Percentiles rank a stretch among this genome's conserved stretches.
Conservation (phyloP, 2,888 invertebrate species). For the Axea sp. region DNA sequence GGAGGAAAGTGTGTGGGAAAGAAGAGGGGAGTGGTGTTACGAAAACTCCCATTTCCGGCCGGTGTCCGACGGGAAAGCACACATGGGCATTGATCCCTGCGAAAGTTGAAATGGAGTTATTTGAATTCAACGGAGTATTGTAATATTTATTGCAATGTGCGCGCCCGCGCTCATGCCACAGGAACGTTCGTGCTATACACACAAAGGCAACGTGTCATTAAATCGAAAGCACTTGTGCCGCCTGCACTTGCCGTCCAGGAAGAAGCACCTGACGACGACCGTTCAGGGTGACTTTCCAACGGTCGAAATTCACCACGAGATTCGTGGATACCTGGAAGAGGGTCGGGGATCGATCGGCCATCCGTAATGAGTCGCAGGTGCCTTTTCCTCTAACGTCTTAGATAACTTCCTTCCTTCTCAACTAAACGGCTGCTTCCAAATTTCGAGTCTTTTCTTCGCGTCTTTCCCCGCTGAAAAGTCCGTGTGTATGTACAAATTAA, state of each 20-base stretch:
- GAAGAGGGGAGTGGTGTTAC: too few species aligned
- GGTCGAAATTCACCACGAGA: constrained; percentile 65
- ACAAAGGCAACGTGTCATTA: constrained; percentile 73
- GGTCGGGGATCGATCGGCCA: constrained; percentile 68
- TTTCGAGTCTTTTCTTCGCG: constrained; percentile 21
- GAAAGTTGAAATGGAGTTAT: constrained; percentile 52
- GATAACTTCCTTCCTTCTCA: constrained; percentile 59
- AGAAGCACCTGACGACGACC: constrained; percentile 75
- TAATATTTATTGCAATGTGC: constrained; percentile 35
- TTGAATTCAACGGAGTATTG: constrained; percentile 35
- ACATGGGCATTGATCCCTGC: constrained; percentile 17
- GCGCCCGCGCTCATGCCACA: constrained; percentile 35
- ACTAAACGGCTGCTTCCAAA: constrained; percentile 40
- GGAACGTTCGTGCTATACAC: constrained; percentile 47
- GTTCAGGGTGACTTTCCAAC: constrained; percentile 70
- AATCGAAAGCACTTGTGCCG: constrained; percentile 76
- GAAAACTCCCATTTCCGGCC: constrained; percentile 45
- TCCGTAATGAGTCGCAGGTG: constrained; percentile 73
- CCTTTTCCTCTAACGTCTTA: constrained; percentile 61
- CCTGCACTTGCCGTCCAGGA: constrained; percentile 78
- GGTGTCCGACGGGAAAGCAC: constrained; percentile 48
- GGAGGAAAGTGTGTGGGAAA: too few species aligned
- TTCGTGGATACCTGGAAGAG: constrained; percentile 63
- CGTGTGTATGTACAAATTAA: too few species aligned
- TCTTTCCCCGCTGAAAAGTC: too few species aligned